phyloP scores from a whole-genome alignment of 2,113 vertebrate genomes.

The Steatornis caripensis region DNA sequence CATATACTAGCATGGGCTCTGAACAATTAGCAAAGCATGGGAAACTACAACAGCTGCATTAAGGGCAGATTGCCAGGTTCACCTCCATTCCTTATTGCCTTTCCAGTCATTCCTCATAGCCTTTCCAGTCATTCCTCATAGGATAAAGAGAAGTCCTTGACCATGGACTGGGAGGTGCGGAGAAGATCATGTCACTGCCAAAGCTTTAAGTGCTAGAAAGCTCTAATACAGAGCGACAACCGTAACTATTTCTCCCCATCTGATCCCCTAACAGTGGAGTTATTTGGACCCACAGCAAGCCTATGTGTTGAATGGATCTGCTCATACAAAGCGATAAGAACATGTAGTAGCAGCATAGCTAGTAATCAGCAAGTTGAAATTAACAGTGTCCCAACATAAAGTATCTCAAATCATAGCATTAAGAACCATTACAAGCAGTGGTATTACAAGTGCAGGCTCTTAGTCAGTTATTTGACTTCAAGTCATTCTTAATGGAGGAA shows the following conservation, averaged over 20 bases:
- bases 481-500: background rate
- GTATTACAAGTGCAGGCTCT: background rate
- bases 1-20: rapidly evolving
- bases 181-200: background rate
- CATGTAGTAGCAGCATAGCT: background rate
- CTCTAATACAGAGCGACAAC: background rate
- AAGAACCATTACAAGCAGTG: background rate
- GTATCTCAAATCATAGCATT: background rate
- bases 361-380: background rate
- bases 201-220: background rate
- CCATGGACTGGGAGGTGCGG: background rate
- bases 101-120: background rate
- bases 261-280: background rate
- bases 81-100: background rate
- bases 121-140: background rate
- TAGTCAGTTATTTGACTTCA: background rate
- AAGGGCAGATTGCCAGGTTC: background rate
- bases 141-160: background rate
- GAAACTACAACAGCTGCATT: background rate
- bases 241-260: background rate
- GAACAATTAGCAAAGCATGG: background rate
- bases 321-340: background rate
- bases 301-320: background rate
- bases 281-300: background rate
- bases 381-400: background rate